Conservation (phyloP, 2,797 vertebrate species). For the Lepilemur ruficaudatus region DNA sequence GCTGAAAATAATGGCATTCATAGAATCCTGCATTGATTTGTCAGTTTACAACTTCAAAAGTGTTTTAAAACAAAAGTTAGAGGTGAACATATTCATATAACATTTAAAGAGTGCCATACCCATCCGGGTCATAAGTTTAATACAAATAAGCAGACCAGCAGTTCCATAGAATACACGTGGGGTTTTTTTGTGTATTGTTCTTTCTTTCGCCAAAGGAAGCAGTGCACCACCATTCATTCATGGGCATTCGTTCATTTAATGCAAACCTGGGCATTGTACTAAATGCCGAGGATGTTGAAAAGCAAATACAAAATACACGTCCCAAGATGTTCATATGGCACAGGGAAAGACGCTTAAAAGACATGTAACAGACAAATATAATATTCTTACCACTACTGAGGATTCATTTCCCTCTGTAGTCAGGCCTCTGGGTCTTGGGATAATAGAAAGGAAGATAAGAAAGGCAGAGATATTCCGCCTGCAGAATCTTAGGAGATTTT, state of each 20-base stretch:
- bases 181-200: no score
- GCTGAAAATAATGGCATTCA: conserved; percentile 65
- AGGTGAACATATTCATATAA: background rate
- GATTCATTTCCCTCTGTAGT: background rate
- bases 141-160: conserved; percentile 4
- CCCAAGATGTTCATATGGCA: background rate
- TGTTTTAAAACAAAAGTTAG: conserved; percentile 48
- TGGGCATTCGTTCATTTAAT: background rate
- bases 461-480: background rate
- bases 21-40: conserved; percentile 53
- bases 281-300: background rate
- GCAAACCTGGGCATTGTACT: background rate
- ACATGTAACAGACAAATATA: background rate
- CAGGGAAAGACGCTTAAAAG: background rate
- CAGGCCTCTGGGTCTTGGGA: background rate
- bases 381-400: background rate
- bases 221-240: background rate
- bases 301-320: background rate
- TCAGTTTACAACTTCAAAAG: conserved; percentile 51
- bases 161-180: background rate
- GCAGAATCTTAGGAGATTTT: background rate
- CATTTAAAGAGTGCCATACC: background rate
- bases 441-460: background rate
- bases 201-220: background rate
- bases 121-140: background rate